Conservation (phyloP, 2,113 vertebrate genomes). For the Austrofundulus limnaeus region DNA sequence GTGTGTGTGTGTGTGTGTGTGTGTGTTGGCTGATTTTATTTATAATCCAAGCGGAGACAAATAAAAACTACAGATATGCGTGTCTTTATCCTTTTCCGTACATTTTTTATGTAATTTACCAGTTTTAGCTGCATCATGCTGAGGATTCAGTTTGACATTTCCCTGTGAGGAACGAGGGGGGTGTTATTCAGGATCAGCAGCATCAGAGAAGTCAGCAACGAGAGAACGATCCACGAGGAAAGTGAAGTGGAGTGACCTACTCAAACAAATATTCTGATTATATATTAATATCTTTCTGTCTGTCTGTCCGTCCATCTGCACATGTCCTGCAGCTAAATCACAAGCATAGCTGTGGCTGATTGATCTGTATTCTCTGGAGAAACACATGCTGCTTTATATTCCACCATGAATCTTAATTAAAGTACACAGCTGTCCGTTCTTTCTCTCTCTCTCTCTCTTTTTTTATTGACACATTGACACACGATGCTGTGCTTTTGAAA, state of each 20-base stretch:
- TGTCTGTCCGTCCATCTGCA: slow-evolving; percentile 10
- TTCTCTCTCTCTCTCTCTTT: neutral
- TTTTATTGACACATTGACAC: slow-evolving; percentile 5
- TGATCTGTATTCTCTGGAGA: slow-evolving; percentile 20
- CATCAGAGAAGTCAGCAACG: slow-evolving; percentile 9
- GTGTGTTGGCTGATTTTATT: too few species aligned
- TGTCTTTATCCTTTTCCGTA: slow-evolving; percentile 25
- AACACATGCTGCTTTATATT: slow-evolving; percentile 31
- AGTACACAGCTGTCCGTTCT: slow-evolving; percentile 28
- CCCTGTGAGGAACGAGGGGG: neutral
- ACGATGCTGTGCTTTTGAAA: slow-evolving; percentile 14
- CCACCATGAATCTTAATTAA: slow-evolving; percentile 51
- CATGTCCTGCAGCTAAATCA: slow-evolving; percentile 9
- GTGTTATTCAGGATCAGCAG: slow-evolving; percentile 32
- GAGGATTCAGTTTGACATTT: neutral
- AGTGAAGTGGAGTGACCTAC: slow-evolving; percentile 20
- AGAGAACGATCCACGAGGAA: slow-evolving; percentile 5
- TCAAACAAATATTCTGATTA: slow-evolving; percentile 15
- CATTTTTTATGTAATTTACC: neutral
- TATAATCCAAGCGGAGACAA: slow-evolving; percentile 7
- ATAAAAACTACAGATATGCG: neutral
- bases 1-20: too few species aligned
- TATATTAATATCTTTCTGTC: slow-evolving; percentile 15
- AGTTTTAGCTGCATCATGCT: neutral
- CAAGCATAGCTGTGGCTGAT: slow-evolving; percentile 14